Conservation (phyloP, 2,113 vertebrate genomes). For the Mus musculus region DNA sequence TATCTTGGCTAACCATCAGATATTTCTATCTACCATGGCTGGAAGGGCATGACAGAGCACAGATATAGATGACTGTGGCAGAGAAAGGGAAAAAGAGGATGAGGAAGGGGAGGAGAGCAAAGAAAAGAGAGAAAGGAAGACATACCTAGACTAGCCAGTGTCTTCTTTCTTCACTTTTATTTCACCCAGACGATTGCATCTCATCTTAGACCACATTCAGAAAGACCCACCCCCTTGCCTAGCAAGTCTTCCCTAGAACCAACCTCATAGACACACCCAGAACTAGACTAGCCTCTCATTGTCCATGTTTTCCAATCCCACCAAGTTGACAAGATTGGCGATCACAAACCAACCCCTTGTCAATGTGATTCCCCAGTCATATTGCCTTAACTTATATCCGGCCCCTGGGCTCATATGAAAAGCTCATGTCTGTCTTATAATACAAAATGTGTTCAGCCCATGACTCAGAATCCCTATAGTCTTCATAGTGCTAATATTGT, state of each 20-base stretch:
- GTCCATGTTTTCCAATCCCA: neutral
- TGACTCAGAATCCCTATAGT: neutral
- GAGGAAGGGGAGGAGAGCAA: neutral
- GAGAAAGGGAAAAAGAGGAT: neutral
- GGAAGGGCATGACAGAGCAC: neutral
- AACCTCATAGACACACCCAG: neutral
- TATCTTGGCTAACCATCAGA: neutral
- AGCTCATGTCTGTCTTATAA: neutral
- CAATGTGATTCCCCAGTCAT: neutral
- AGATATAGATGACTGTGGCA: neutral
- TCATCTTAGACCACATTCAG: neutral
- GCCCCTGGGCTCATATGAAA: neutral
- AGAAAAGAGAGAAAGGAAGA: neutral
- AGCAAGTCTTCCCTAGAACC: neutral
- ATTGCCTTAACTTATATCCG: neutral
- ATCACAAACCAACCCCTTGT: neutral
- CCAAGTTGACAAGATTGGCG: neutral
- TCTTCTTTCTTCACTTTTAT: neutral
- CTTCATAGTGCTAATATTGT: neutral
- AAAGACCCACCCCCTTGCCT: no score
- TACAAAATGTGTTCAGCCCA: neutral
- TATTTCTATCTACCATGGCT: neutral
- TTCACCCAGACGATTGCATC: no score
- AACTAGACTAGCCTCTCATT: neutral
- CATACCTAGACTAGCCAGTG: no score